Conservation (phyloP, 1,140 invertebrate species). For the Coptotermes formosanus region DNA sequence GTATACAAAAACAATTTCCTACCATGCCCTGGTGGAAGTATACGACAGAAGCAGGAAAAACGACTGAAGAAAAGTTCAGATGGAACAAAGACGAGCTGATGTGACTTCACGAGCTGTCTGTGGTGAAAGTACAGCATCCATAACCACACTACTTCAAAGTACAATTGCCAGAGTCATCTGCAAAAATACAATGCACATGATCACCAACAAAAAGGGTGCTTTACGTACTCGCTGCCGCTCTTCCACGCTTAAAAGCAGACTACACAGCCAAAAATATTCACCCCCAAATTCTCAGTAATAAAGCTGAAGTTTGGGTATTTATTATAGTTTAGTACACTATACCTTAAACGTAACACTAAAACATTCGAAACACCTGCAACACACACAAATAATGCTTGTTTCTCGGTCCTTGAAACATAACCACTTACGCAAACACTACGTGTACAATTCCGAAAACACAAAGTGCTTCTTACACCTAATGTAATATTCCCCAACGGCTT, state of each 20-base stretch:
- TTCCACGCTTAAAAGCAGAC: neutral
- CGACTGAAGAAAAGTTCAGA: neutral
- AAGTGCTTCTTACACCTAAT: neutral
- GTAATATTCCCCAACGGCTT: no score
- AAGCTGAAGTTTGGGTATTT: neutral
- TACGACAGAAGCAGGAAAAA: neutral
- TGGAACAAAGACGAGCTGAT: conserved; percentile 14
- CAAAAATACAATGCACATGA: neutral
- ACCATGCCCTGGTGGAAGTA: conserved; percentile 6
- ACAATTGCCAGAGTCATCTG: neutral
- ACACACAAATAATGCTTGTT: neutral
- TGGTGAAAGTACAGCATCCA: neutral
- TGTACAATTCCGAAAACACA: neutral
- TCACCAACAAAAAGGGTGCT: no score
- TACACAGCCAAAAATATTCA: neutral
- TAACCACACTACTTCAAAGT: conserved; percentile 2
- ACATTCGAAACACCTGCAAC: neutral
- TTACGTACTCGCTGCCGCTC: no score
- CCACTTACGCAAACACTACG: neutral
- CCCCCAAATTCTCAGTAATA: neutral
- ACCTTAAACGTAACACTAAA: neutral
- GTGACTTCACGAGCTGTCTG: conserved; percentile 7
- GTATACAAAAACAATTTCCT: neutral
- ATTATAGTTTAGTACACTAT: neutral
- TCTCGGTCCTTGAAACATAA: neutral